These are phyloP conservation scores for Drosophila sproati DNA, from an alignment of 1,140 invertebrate species.

Conservation along the genomic window DNA sequence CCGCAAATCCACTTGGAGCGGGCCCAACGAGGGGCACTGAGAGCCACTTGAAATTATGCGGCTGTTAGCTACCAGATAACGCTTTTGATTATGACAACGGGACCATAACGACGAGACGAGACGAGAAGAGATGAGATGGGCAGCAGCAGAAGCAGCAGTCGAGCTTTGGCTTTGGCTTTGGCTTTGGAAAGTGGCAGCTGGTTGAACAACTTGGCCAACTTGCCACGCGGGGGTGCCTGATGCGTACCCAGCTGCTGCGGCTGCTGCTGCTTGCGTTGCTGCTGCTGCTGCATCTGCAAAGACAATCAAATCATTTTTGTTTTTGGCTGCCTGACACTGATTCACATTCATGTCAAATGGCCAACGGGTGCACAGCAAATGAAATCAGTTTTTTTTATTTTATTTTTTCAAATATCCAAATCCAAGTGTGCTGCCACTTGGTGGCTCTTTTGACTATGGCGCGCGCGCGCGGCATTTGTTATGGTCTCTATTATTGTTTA, in stretches of 20 bases:
- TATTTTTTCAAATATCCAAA: constrained; percentile 9
- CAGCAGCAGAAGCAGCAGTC: constrained; percentile 1
- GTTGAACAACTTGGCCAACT: constrained; percentile 41
- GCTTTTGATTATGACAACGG: constrained; percentile 81
- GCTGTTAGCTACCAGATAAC: constrained; percentile 81
- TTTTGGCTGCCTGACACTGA: constrained; percentile 40
- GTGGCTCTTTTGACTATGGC: constrained; percentile 61
- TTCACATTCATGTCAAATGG: constrained; percentile 54
- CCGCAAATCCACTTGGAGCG: constrained; percentile 78
- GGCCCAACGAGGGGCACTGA: constrained; percentile 54
- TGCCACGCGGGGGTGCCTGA: constrained; percentile 45
- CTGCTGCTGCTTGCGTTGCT: not conserved
- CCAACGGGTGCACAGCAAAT: constrained; percentile 50
- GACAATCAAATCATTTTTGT: constrained; percentile 45
- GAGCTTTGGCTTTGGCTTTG: constrained; percentile 23
- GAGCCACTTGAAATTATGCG: constrained; percentile 76
- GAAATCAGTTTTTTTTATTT: constrained; percentile 34
- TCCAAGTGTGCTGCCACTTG: constrained; percentile 9
- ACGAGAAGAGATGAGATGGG: constrained; percentile 14
- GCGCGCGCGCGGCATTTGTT: constrained; percentile 58
- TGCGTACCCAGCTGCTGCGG: constrained; percentile 31
- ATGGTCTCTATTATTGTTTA: constrained; percentile 66
- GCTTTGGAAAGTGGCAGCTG: constrained; percentile 25
- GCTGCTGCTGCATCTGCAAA: constrained; percentile 33
- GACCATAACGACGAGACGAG: constrained; percentile 46